These are phyloP conservation scores for Paradoxurus hermaphroditus DNA, from an alignment of 2,113 vertebrate genomes.

Conservation along the genomic window DNA sequence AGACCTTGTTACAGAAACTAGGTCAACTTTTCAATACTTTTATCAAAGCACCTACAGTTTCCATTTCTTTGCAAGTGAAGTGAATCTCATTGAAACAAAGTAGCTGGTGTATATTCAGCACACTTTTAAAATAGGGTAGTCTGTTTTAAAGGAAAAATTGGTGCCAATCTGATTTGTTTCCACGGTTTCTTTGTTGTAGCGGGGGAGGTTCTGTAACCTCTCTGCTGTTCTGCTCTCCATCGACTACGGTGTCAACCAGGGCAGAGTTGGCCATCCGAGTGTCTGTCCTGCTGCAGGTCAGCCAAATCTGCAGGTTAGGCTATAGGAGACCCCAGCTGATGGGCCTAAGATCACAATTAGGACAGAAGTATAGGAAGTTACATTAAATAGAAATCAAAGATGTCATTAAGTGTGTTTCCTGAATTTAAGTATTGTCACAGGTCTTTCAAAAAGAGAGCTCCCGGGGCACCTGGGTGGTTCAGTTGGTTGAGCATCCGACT, in stretches of 20 bases:
- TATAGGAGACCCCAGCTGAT: neutral
- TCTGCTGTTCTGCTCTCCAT: neutral
- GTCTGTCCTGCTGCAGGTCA: neutral
- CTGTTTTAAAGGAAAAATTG: conserved; percentile 63
- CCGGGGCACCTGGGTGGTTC: too few species aligned
- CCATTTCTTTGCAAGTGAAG: conserved; percentile 62
- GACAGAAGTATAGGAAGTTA: neutral
- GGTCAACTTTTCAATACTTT: conserved; percentile 69
- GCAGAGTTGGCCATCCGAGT: conserved; percentile 16
- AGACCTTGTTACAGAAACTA: conserved; percentile 65
- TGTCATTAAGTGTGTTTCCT: conserved; percentile 61
- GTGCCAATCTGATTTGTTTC: conserved; percentile 70
- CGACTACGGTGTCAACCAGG: conserved; percentile 53
- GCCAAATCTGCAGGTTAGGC: neutral
- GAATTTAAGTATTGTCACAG: conserved; percentile 41
- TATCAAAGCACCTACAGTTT: conserved; percentile 69
- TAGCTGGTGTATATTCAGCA: conserved; percentile 64
- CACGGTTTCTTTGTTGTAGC: conserved; percentile 60
- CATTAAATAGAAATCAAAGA: conserved; percentile 76
- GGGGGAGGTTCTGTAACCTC: conserved; percentile 25
- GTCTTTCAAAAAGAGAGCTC: neutral
- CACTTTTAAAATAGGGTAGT: conserved; percentile 65
- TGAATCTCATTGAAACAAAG: conserved; percentile 67
- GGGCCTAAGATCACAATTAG: neutral
- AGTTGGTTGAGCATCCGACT: too few species aligned